Percentiles rank a stretch among this genome's conserved stretches.
phyloP scores from a whole-genome alignment of 2,113 vertebrate species.

The Felis chaus region DNA sequence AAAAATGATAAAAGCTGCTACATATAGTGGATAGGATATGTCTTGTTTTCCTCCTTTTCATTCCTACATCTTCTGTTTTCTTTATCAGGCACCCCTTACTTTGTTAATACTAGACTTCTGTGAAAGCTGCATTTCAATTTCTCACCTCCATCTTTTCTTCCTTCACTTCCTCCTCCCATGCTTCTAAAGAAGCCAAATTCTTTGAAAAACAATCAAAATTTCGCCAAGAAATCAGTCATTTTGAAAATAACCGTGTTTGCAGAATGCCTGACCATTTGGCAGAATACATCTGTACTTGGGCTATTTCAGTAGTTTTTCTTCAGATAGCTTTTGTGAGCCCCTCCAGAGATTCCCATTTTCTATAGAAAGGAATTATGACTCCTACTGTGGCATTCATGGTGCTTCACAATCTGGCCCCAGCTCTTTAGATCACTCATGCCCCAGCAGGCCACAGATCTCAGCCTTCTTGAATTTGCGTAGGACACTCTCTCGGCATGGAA shows the following conservation, averaged over 20 bases:
- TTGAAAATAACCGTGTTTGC: constrained; percentile 14
- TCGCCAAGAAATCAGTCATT: constrained; percentile 47
- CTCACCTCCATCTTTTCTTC: background rate
- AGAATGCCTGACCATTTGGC: background rate
- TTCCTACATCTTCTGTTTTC: background rate
- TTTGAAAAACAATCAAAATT: constrained; percentile 35
- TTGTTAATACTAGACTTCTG: background rate
- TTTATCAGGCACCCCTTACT: background rate
- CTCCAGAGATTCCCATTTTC: background rate
- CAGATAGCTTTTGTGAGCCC: background rate
- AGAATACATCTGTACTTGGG: background rate
- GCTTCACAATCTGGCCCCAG: too few species aligned
- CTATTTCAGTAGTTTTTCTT: constrained; percentile 40
- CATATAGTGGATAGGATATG: background rate
- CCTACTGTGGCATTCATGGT: background rate
- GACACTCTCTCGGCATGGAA: background rate
- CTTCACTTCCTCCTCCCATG: background rate
- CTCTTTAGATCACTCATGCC: background rate
- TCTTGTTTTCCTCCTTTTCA: constrained; percentile 9
- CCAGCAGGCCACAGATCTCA: background rate
- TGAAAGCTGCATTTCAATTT: background rate
- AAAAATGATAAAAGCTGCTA: background rate
- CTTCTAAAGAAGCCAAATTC: background rate
- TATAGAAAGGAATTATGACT: background rate
- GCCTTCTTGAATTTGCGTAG: background rate